These are phyloP conservation scores for Augochlorella aurata DNA, from an alignment of 2,888 invertebrate species.

Conservation along the genomic window DNA sequence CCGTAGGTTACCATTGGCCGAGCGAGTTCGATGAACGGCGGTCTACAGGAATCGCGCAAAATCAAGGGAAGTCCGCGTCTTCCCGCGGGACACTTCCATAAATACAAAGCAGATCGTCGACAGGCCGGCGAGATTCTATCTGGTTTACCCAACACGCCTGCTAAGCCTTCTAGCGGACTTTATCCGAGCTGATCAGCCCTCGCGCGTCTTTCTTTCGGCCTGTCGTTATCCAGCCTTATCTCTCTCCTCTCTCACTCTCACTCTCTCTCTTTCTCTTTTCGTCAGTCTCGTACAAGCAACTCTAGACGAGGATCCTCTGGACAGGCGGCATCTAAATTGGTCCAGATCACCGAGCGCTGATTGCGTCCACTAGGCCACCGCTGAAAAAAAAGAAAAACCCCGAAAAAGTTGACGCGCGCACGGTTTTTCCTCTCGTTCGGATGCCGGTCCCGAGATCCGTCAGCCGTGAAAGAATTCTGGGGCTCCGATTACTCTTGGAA, in stretches of 20 bases:
- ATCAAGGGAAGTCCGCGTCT: constrained; percentile 1
- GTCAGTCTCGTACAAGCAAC: constrained; percentile 42
- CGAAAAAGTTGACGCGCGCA: constrained; percentile 18
- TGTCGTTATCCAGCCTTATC: constrained; percentile 47
- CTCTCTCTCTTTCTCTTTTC: constrained; percentile 34
- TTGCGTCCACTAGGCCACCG: constrained; percentile 41
- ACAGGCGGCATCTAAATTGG: constrained; percentile 69
- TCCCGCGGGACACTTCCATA: constrained; percentile 48
- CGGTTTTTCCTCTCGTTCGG: constrained; percentile 28
- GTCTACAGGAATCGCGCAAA: constrained; percentile 9
- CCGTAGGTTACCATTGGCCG: background rate
- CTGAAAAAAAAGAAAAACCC: constrained; percentile 18
- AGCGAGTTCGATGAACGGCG: background rate
- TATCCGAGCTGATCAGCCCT: constrained; percentile 62
- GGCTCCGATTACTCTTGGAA: background rate
- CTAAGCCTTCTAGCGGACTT: constrained; percentile 64
- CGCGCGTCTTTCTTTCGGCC: constrained; percentile 38
- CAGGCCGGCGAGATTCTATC: constrained; percentile 70
- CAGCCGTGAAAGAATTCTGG: constrained; percentile 29
- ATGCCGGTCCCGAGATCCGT: constrained; percentile 11
- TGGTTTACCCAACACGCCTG: constrained; percentile 69
- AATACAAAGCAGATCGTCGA: constrained; percentile 57
- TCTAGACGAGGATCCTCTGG: constrained; percentile 32
- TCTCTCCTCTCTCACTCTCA: constrained; percentile 3
- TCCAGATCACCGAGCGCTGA: constrained; percentile 65